Evolutionary conservation across 2,113 vertebrate species (phyloP).

Genomic region (Oxyruncus cristatus): DNA sequence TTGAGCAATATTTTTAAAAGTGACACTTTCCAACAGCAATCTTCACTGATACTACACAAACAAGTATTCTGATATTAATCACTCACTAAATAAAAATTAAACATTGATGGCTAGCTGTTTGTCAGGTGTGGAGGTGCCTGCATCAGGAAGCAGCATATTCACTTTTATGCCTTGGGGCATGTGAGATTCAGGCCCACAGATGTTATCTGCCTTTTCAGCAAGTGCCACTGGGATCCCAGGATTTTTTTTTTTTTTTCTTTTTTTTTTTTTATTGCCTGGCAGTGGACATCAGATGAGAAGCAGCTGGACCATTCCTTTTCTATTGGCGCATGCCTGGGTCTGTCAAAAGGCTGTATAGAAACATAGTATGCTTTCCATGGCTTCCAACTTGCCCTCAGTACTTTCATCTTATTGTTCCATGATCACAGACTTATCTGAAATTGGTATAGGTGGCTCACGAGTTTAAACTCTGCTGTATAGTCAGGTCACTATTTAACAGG

Average conservation of each 20-base stretch:
- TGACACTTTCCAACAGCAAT: background rate
- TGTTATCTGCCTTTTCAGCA: background rate
- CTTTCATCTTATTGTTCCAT: background rate
- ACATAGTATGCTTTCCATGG: background rate
- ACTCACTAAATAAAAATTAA: background rate
- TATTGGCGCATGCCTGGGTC: background rate
- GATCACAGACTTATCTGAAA: background rate
- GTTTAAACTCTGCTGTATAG: background rate
- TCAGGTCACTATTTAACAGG: background rate
- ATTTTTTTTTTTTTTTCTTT: background rate
- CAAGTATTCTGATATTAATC: background rate
- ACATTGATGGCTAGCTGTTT: background rate
- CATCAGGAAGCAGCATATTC: background rate
- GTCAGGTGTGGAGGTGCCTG: background rate
- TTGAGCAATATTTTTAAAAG: background rate
- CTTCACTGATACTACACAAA: background rate
- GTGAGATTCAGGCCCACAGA: background rate
- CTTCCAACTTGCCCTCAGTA: background rate
- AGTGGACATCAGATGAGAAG: background rate
- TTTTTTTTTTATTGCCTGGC: background rate
- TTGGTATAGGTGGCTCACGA: background rate
- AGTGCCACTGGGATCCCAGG: background rate
- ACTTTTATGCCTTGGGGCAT: fast-evolving
- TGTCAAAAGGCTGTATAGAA: background rate
- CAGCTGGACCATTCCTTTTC: background rate